These are phyloP conservation scores for Perognathus longimembris DNA, from an alignment of 2,113 vertebrate species.

Conservation along the genomic window DNA sequence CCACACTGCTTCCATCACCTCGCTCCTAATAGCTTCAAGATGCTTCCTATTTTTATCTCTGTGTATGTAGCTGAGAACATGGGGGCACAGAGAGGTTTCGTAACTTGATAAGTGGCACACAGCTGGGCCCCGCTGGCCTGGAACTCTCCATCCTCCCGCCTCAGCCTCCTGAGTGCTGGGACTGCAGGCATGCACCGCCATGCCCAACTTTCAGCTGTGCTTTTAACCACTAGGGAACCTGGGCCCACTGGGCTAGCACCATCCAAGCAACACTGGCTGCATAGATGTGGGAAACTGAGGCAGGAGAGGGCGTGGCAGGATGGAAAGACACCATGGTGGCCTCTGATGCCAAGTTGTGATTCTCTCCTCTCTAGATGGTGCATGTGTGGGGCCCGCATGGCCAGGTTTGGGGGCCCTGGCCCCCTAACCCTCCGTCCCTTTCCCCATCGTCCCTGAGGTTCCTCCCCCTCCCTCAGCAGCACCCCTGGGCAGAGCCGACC, in stretches of 20 bases:
- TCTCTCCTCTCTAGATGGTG: neutral
- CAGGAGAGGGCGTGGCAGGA: neutral
- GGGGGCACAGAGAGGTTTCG: slow-evolving; percentile 16
- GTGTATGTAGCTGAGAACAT: neutral
- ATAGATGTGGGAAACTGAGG: neutral
- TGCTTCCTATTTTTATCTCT: neutral
- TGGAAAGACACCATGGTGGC: too few relatives aligned
- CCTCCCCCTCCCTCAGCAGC: neutral
- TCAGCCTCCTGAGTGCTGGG: neutral
- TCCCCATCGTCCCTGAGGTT: neutral
- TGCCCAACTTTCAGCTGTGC: neutral
- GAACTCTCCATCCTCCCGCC: neutral
- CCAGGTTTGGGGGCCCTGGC: neutral
- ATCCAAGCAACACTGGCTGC: neutral
- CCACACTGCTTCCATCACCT: neutral
- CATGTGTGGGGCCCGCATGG: neutral
- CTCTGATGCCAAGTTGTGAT: neutral
- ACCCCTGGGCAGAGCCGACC: neutral
- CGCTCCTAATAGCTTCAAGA: neutral
- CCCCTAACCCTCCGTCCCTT: neutral
- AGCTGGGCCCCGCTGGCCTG: neutral
- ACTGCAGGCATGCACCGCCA: neutral
- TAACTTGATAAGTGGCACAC: neutral
- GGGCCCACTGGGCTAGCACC: neutral
- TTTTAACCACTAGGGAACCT: neutral